Evolutionary conservation across 1,140 invertebrate species (phyloP), one percentile per base, ranked within the genome.

Genomic region (Scaptodrosophila lebanonensis): DNA sequence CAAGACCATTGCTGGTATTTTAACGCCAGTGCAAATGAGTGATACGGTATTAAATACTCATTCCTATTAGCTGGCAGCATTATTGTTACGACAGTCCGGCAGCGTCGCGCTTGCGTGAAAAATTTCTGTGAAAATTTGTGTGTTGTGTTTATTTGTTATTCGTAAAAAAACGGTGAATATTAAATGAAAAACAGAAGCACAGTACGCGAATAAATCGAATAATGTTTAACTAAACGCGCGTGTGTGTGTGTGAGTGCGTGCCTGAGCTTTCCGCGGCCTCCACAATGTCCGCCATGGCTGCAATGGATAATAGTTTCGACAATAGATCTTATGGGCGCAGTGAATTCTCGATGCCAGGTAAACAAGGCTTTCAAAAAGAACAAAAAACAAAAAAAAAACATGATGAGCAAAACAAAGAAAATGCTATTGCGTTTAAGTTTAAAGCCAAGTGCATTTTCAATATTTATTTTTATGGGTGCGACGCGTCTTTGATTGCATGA

Each of bases 271-370:
- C 35, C 39, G 53, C 38, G 70, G 40, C 56, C 66, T 43, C 57
- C 56, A 66, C 54, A 69, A 86, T 86, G 84, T n/a, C n/a, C n/a
- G n/a, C n/a, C n/a, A 86, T 84, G 32, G 83, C 72, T 52, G 68
- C 83, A 48, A 86, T 86, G 84, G 84, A 86, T 62, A 85, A 85
- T 54, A 29, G 44, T 50, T 86, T 82, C 25, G 75, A 82, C 71
- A 83, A 75, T 64, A 66, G 84, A 60, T 86, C 84, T 38, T 86
- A 86, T 47, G 84, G 84, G 53, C 75, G 83, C 53, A 84, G 75
- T 71, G 84, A 85, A 66, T 86, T 86, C 63, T 73, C 76, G 40
- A 86, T 77, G 75, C 84, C 76, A 86, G 84, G 84, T 86, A 83
- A 83, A 54, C 44, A 56, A n/a, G n/a, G n/a, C n/a, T n/a, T n/a